Conservation (phyloP, 1,140 invertebrate genomes). For the Plectrocnemia conspersa region DNA sequence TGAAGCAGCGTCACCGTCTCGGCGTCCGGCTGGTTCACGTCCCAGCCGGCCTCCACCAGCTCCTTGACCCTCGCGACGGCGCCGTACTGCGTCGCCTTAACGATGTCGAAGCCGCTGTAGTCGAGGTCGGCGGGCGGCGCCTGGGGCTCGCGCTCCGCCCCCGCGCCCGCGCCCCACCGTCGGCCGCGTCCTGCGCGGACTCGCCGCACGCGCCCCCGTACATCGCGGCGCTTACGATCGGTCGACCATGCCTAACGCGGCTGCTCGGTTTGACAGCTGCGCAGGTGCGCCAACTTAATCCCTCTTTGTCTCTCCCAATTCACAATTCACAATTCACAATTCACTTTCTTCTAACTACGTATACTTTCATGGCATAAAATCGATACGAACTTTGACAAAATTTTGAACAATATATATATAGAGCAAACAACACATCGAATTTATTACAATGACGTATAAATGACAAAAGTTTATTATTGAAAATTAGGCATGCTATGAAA, state of each 20-base stretch:
- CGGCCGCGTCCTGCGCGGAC: slow-evolving; percentile 43
- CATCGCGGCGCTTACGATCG: slow-evolving; percentile 43
- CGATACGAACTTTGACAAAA: too few relatives aligned
- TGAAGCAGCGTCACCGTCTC: slow-evolving; percentile 96
- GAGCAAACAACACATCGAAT: too few relatives aligned
- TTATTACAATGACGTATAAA: too few relatives aligned
- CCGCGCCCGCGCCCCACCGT: slow-evolving; percentile 45
- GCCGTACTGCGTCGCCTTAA: slow-evolving; percentile 93
- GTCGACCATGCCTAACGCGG: not conserved
- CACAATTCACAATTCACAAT: too few relatives aligned
- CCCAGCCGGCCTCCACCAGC: slow-evolving; percentile 81
- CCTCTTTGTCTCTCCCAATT: too few relatives aligned
- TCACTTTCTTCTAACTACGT: too few relatives aligned
- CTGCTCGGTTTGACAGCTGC: not conserved
- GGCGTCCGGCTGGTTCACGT: slow-evolving; percentile 83
- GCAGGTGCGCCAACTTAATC: slow-evolving; percentile 21
- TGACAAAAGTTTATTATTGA: too few relatives aligned
- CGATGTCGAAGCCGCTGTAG: slow-evolving; percentile 84
- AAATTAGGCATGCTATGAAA: too few relatives aligned
- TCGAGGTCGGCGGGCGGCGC: slow-evolving; percentile 53
- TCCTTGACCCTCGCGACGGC: slow-evolving; percentile 77
- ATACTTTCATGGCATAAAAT: too few relatives aligned
- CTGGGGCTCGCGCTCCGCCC: slow-evolving; percentile 50
- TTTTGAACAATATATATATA: too few relatives aligned
- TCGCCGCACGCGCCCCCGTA: slow-evolving; percentile 63